Evolutionary conservation across 2,888 invertebrate genomes (phyloP), one percentile per base, ranked within the genome.

Genomic region (Boloria selene): DNA sequence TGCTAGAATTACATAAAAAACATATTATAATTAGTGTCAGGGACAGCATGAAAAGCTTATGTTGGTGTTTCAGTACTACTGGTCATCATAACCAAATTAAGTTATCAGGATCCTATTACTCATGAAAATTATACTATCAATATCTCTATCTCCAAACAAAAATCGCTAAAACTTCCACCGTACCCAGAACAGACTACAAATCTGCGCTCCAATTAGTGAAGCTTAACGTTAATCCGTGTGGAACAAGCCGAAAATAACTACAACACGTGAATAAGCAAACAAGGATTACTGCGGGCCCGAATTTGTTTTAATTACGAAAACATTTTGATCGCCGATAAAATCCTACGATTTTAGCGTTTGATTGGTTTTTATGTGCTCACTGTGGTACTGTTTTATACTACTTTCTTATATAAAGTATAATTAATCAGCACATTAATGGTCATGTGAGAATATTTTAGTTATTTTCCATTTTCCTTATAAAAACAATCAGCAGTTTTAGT

Each of bases 171-270:
- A 70, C 61, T 65, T 17, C 10, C 61, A 56, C 61, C 58, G n/a
- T 53, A 51, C 49, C 58, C 44, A 13, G 7, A 22, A 7, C 52
- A n/a, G 53, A 64, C 74, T 72, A 74, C 72, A 74, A 82, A 82
- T 79, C 79, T 78, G 77, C 74, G 76, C 76, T 77, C 87, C 87
- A 88, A 88, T 88, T 88, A 88, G 86, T 78, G 81, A 49, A 72
- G 84, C 85, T 88, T 85, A 83, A 72, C 79, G 71, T 74, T 85
- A 86, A 88, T 84, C 88, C 84, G 69, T 59, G 72, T 73, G 80
- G 77, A 84, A 84, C 85, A 86, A 82, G 85, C 82, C 74, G 80
- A 79, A 85, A 84, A 85, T 86, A 85, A 83, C 83, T 79, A 82
- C 75, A 80, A 79, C 83, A 81, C 78, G 84, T 79, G 83, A 81